Evolutionary conservation across 2,888 invertebrate species (phyloP), one percentile per base, ranked within the genome.

Genomic region (Coelopa pilipes): DNA sequence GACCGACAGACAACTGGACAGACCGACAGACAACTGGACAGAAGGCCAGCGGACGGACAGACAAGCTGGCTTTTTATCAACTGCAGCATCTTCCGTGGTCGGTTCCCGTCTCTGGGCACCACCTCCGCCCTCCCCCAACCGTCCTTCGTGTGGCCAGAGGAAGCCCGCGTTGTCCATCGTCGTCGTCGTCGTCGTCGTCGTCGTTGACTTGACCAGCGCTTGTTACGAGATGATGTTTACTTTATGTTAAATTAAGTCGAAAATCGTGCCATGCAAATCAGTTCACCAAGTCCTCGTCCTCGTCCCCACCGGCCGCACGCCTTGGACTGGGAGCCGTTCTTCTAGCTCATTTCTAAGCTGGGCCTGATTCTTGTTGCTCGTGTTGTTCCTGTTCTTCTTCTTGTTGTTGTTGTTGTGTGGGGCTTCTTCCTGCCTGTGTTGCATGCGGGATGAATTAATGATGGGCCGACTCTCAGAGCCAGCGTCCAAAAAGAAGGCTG

Each of bases 181-280:
- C 34, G 2, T 34, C 4, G 34, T 34, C 34, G 34, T 34, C 34
- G 34, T 34, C 34, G 2, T 34, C 4, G 34, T 34, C 34, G 34
- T 34, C 7, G 34, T 34, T 34, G 4, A 4, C 34, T 59, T 59
- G 59, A 11, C 19, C 12, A 12, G 15, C 19, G 19, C 59, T 21
- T 21, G 59, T 59, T 59, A 59, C 19, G 21, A 12, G 59, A 59
- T 81, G 81, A 81, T 83, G 83, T 84, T 84, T 83, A 83, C 83
- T 84, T 83, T 83, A 83, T 83, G 84, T 84, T 83, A 84, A 83
- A 83, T 83, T 83, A 84, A 83, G 84, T 83, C 82, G 82, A 84
- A 82, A 83, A 80, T 83, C 83, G 83, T 83, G 83, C 83, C 81
- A 83, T 83, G 83, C 84, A 83, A 83, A 83, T 83, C 84, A 83